Evolutionary conservation across 1,140 invertebrate genomes (phyloP).

Genomic region (Leptopilina clavipes): DNA sequence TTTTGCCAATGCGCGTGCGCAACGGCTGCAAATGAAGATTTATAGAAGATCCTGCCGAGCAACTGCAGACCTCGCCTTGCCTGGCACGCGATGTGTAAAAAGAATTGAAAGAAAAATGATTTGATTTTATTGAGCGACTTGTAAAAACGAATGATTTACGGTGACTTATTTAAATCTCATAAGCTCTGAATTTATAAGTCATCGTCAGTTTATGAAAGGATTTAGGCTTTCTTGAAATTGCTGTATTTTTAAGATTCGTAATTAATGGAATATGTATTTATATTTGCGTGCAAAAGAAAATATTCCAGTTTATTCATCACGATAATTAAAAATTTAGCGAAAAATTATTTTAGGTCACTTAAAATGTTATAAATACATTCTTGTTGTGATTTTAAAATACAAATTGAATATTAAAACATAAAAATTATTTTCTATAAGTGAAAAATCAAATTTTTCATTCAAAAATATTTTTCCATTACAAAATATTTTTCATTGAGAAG

Average conservation of each 20-base stretch:
- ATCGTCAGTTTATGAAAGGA: background rate
- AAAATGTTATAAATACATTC: no score
- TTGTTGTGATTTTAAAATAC: no score
- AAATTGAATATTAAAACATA: no score
- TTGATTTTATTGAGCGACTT: conserved; percentile 6
- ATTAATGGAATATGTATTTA: background rate
- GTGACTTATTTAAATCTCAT: conserved; percentile 13
- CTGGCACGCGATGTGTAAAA: conserved; percentile 32
- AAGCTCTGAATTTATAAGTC: conserved; percentile 3
- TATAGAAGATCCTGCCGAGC: conserved; percentile 58
- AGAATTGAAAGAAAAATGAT: conserved; percentile 5
- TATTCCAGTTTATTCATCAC: no score
- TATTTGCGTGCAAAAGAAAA: no score
- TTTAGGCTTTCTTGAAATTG: background rate
- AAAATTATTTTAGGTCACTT: no score
- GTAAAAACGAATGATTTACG: background rate
- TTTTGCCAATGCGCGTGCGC: conserved; percentile 34
- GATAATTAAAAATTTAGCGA: no score
- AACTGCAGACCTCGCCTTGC: conserved; percentile 39
- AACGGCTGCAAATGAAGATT: conserved; percentile 63
- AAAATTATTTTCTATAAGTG: no score
- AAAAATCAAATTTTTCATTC: no score
- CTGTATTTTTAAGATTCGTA: background rate
- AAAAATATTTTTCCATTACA: no score
- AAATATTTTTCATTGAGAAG: background rate